Conservation (phyloP, 2,113 vertebrate genomes). For the Mionectes macconnelli region DNA sequence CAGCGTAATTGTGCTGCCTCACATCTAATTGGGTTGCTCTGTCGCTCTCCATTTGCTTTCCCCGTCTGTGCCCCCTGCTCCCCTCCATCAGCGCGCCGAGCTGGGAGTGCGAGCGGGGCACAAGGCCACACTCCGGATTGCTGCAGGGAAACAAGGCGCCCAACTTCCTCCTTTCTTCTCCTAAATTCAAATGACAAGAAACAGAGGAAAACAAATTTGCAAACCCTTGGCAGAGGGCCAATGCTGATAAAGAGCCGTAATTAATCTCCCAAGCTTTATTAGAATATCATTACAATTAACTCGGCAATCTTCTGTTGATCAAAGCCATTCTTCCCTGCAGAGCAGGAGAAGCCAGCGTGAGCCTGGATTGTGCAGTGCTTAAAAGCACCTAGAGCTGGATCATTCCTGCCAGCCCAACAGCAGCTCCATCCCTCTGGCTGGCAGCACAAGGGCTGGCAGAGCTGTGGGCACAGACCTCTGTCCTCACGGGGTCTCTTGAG, state of each 20-base stretch:
- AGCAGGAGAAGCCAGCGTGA: not conserved
- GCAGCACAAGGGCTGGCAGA: not conserved
- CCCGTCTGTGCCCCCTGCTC: not conserved
- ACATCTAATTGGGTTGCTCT: constrained; percentile 30
- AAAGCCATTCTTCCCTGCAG: constrained; percentile 63
- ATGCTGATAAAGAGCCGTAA: constrained; percentile 60
- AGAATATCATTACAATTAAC: constrained; percentile 72
- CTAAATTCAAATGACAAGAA: constrained; percentile 67
- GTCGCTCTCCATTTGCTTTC: constrained; percentile 26
- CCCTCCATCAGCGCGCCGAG: not conserved
- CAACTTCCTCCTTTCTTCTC: constrained; percentile 57
- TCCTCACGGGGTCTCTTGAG: not conserved
- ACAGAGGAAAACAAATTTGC: constrained; percentile 68
- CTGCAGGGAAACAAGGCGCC: constrained; percentile 25
- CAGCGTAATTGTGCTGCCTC: constrained; percentile 36
- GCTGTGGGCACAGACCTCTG: not conserved
- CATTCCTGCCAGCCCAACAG: not conserved
- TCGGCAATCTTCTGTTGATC: constrained; percentile 66
- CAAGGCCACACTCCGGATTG: not conserved
- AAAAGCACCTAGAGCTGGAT: not conserved
- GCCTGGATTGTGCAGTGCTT: not conserved
- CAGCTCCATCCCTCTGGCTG: not conserved
- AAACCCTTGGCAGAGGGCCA: constrained; percentile 59
- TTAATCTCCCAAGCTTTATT: constrained; percentile 71
- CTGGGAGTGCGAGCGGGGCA: not conserved